phyloP scores from a whole-genome alignment of 1,140 invertebrate species.

The Galleria mellonella region DNA sequence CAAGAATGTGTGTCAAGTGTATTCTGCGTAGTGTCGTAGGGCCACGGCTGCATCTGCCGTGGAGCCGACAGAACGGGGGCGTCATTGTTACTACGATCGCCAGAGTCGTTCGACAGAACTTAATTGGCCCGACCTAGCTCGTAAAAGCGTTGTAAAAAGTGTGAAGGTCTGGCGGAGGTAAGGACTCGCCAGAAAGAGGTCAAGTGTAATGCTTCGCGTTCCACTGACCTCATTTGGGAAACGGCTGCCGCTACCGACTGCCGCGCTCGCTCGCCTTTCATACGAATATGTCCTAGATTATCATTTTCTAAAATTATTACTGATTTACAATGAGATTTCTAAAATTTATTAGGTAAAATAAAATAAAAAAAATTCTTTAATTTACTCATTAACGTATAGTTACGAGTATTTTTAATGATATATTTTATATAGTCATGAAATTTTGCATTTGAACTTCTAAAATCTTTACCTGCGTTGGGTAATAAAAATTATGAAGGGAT shows the following conservation, averaged over 20 bases:
- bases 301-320: constrained; percentile 4
- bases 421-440: no score
- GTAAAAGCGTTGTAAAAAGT: constrained; percentile 71
- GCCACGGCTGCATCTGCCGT: constrained; percentile 34
- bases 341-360: neutral
- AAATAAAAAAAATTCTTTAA: no score
- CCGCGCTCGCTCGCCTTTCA: constrained; percentile 52
- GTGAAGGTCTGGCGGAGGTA: constrained; percentile 71
- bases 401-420: no score
- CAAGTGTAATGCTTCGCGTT: constrained; percentile 71
- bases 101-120: constrained; percentile 41
- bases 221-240: constrained; percentile 68
- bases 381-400: no score
- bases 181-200: constrained; percentile 70
- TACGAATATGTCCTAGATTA: constrained; percentile 43
- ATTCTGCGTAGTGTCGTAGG: constrained; percentile 20
- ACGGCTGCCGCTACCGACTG: constrained; percentile 32
- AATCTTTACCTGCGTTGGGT: no score
- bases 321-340: constrained; percentile 16
- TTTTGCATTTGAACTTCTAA: no score
- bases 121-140: constrained; percentile 71
- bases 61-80: constrained; percentile 23
- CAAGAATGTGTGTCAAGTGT: constrained; percentile 64
- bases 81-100: constrained; percentile 35
- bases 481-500: no score